phyloP scores from a whole-genome alignment of 2,797 vertebrate species.

The Botia kubotai region DNA sequence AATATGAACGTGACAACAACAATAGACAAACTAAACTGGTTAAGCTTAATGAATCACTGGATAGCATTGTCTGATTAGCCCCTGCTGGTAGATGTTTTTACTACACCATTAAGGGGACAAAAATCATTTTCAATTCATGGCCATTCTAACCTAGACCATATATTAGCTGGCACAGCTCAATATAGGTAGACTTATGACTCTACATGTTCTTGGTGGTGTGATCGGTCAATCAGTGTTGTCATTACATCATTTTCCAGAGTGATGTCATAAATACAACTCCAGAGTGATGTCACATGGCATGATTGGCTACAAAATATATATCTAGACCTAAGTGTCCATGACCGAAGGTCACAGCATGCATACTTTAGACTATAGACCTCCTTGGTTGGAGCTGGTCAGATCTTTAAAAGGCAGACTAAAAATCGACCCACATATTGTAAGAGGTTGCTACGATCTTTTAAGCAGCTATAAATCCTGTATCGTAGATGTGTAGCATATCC shows the following conservation, averaged over 20 bases:
- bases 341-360: background rate
- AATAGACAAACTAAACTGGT: no score
- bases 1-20: no score
- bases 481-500: constrained; percentile 45
- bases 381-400: background rate
- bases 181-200: background rate
- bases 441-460: background rate
- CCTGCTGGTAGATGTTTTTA: background rate
- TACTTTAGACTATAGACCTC: background rate
- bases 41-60: background rate
- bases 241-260: constrained; percentile 15
- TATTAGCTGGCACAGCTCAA: background rate
- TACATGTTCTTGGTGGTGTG: no score
- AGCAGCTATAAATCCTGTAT: background rate
- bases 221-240: background rate
- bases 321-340: background rate
- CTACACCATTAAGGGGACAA: background rate
- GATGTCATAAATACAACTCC: no score
- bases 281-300: background rate
- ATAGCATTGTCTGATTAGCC: background rate
- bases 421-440: background rate
- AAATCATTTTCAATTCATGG: background rate
- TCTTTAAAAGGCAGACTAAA: background rate
- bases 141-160: no score
- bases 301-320: background rate